Evolutionary conservation across 2,888 invertebrate species (phyloP), one percentile per base, ranked within the genome.

Genomic region (Pinctada fucata): DNA sequence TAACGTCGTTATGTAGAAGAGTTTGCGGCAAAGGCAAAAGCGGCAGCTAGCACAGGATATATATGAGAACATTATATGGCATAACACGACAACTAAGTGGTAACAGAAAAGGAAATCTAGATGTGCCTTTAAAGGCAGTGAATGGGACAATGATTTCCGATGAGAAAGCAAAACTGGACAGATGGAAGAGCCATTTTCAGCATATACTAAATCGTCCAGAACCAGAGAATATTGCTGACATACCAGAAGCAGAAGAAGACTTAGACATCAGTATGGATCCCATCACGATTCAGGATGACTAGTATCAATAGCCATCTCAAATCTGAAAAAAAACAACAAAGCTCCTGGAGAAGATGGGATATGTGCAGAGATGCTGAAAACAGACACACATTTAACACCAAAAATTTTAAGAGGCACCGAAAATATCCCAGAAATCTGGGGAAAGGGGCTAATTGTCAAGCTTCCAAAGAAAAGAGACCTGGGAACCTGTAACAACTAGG

Each of bases 341-440:
- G 76, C 72, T 3, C 49, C 75, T 48, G 76, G 69, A 76, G 68
- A 68, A 31, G 76, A 72, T 63, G 50, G 51, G 16, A 64, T 79
- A 52, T 72, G 64, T 48, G 10, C 72, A 5, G 76, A 79, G 72
- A 76, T 52, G 58, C 58, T 52, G 5, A 52, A 52, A 10, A 10
- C 58, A 52, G 58, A 52, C 5, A 10, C 5, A 52, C 6, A 8
- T 5, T 8, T 52, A 52, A 52, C 58, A 52, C 58, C 58, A 52
- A 8, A 47, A 3, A 10, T 58, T 6, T 13, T 58, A 58, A 13
- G 8, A 58, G 58, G 13, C 8, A 58, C 58, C 6, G 58, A 58
- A 13, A 13, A 10, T 58, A 13, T 13, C 13, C 58, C 58, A 58
- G 13, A 58, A 0, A 6, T 10, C 6, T 58, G 1, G 1, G 1